These are phyloP conservation scores for Drosophila nr. perissopoda DNA, from an alignment of 2,888 invertebrate species.

Conservation along the genomic window DNA sequence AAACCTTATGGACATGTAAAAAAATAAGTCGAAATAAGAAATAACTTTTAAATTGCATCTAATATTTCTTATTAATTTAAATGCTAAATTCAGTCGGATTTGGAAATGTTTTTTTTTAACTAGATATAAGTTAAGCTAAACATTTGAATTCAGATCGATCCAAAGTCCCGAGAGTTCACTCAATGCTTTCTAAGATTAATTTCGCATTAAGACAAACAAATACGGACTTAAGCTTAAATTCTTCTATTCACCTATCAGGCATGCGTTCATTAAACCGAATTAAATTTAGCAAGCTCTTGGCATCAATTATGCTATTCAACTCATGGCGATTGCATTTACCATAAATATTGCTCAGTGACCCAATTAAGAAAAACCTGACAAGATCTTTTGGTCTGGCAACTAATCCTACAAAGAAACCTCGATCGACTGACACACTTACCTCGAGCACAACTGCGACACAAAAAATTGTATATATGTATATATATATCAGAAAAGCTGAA, in stretches of 20 bases:
- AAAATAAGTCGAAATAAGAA: too few species aligned
- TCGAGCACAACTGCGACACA: neutral
- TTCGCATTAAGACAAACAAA: neutral
- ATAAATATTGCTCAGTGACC: conserved; percentile 23
- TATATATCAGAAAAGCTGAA: conserved; percentile 1
- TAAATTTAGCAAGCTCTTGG: neutral
- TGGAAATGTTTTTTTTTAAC: neutral
- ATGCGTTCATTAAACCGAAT: neutral
- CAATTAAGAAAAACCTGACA: conserved; percentile 32
- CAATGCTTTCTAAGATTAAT: neutral
- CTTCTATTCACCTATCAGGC: neutral
- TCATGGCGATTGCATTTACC: conserved; percentile 1
- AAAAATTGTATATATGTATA: too few species aligned
- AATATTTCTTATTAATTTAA: neutral
- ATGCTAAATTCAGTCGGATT: neutral
- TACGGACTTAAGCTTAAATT: neutral
- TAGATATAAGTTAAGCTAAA: neutral
- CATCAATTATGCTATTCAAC: conserved; percentile 10
- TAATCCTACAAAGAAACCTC: conserved; percentile 38
- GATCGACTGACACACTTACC: conserved; percentile 48
- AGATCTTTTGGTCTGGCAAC: conserved; percentile 24
- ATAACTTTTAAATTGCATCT: neutral
- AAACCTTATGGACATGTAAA: neutral
- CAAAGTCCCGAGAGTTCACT: neutral
- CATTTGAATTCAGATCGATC: neutral